These are phyloP conservation scores for Panzeria rudis DNA, from an alignment of 2,888 invertebrate species.

Conservation along the genomic window DNA sequence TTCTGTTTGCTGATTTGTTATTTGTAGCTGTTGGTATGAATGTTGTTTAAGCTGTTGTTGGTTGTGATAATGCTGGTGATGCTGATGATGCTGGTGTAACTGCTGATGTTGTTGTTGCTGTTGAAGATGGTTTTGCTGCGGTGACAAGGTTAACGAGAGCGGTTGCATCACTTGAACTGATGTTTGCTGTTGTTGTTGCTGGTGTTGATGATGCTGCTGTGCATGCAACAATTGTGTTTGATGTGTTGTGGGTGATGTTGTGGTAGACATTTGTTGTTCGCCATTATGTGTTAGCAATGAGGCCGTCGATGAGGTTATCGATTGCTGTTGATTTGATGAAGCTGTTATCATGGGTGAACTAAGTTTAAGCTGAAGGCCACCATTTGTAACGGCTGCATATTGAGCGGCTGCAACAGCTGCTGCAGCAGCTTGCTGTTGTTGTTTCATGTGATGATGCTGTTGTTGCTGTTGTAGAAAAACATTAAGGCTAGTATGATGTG, in stretches of 20 bases:
- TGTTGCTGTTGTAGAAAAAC: conserved; percentile 79
- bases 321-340: conserved; percentile 65
- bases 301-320: conserved; percentile 67
- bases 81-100: conserved; percentile 75
- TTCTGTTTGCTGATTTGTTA: conserved; percentile 78
- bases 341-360: conserved; percentile 76
- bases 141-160: conserved; percentile 79
- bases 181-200: conserved; percentile 74
- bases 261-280: conserved; percentile 61
- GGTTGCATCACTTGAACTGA: conserved; percentile 76
- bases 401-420: conserved; percentile 67
- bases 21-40: conserved; percentile 75
- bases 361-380: conserved; percentile 79
- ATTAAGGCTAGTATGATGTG: conserved; percentile 76
- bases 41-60: conserved; percentile 73
- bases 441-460: conserved; percentile 77
- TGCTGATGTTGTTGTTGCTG: conserved; percentile 76
- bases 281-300: conserved; percentile 62
- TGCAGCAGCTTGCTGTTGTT: conserved; percentile 76
- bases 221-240: conserved; percentile 61
- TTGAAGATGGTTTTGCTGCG: conserved; percentile 78
- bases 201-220: conserved; percentile 71
- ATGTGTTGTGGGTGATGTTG: conserved; percentile 59
- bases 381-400: conserved; percentile 74
- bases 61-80: conserved; percentile 76